Conservation (phyloP, 2,113 vertebrate genomes). For the Hipposideros armiger region DNA sequence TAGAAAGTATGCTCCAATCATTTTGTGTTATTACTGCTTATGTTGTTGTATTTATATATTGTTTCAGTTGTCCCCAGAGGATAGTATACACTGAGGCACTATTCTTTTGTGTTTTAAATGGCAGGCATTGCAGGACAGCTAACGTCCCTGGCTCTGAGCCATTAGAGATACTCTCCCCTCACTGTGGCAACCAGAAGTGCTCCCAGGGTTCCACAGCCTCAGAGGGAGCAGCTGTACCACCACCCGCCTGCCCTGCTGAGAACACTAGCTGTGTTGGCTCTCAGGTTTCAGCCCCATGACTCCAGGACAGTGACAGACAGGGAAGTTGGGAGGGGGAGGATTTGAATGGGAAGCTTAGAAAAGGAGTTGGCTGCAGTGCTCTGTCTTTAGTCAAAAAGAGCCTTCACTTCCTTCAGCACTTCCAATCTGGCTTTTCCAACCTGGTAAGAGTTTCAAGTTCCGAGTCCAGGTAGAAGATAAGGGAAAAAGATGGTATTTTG, state of each 20-base stretch:
- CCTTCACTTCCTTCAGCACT: not conserved
- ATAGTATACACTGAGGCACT: not conserved
- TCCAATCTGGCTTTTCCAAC: slow-evolving; percentile 23
- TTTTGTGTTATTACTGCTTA: not conserved
- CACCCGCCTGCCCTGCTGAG: too few species aligned
- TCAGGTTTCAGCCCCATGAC: not conserved
- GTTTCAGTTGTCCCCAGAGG: not conserved
- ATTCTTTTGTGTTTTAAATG: not conserved
- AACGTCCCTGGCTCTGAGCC: not conserved
- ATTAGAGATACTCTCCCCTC: not conserved
- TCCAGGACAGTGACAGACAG: not conserved
- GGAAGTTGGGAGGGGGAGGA: not conserved
- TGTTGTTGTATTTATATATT: not conserved
- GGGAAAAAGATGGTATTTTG: not conserved
- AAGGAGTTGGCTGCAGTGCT: not conserved
- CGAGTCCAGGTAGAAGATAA: not conserved
- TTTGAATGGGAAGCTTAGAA: not conserved
- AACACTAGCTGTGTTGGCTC: not conserved
- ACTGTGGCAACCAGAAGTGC: not conserved
- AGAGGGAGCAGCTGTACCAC: not conserved
- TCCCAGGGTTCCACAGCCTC: not conserved
- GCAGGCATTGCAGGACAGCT: not conserved
- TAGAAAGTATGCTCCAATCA: not conserved
- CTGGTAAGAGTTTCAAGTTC: not conserved
- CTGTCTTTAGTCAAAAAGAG: not conserved